Percentiles rank a stretch among this genome's conserved stretches.
Conservation (phyloP, 1,140 invertebrate genomes). For the Penaeus vannamei region DNA sequence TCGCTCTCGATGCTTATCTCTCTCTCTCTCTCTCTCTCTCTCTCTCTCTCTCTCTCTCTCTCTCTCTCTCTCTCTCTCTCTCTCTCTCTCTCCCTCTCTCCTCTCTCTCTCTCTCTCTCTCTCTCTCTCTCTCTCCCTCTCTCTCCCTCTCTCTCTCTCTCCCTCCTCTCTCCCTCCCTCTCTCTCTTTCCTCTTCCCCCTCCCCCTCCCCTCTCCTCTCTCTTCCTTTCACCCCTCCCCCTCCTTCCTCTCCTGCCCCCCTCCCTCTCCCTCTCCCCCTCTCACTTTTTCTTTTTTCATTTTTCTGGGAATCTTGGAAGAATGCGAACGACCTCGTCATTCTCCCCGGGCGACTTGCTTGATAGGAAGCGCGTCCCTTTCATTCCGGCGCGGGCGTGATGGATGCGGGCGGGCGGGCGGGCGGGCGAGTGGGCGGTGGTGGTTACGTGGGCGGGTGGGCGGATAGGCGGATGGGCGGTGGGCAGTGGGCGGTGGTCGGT, state of each 20-base stretch:
- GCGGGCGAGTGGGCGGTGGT: not conserved
- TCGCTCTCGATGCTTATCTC: not conserved
- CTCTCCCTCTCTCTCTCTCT: not conserved
- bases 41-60: too few relatives aligned
- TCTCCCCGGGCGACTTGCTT: not conserved
- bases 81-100: not conserved
- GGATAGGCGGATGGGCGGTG: not conserved
- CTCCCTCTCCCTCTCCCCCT: not conserved
- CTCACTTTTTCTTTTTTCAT: conserved; percentile 2
- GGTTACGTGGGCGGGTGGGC: not conserved
- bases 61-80: not conserved
- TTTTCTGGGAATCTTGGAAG: not conserved
- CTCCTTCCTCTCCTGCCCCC: too few relatives aligned
- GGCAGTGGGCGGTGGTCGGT: not conserved
- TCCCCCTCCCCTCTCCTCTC: not conserved
- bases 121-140: not conserved
- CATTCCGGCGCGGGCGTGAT: not conserved
- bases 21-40: not conserved
- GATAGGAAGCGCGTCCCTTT: not conserved
- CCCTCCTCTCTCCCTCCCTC: not conserved
- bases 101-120: not conserved
- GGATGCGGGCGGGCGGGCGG: not conserved
- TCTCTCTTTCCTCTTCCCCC: not conserved
- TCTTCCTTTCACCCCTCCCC: too few relatives aligned
- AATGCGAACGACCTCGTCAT: not conserved